Evolutionary conservation across 2,113 vertebrate genomes (phyloP), one percentile per base, ranked within the genome.

Genomic region (Struthio camelus): DNA sequence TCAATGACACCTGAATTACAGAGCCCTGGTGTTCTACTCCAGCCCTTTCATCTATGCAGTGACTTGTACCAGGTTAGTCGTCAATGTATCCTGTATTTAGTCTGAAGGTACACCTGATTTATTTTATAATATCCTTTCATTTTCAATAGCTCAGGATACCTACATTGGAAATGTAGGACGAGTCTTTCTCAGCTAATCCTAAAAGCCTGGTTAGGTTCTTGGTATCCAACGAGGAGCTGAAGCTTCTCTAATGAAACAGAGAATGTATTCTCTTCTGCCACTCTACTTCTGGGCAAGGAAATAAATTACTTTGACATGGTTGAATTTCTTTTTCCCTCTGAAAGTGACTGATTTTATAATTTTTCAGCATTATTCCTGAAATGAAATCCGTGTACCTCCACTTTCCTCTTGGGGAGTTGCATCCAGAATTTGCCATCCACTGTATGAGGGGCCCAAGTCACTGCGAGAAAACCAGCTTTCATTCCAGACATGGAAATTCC

Each of bases 401-500:
- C 99, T 99, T 73, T 94, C 96, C 94, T 99, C 99, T 76, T 99
- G 99, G 11, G 99, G 99, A 11, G 99, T 99, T n/a, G 99, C 98
- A 71, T 99, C 99, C 96, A 99, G 92, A 90, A 99, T 95, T 96
- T 99, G 99, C 99, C 99, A 99, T 77, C 99, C 99, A 19, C 91
- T 97, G 88, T 98, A 99, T 2, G 95, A 96, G n/a, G 97, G 15
- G 6, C 98, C 97, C 54, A 99, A 97, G 96, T 99, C 99, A 3
- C 93, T 88, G 51, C 99, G 98, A 22, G 61, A 97, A 96, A 99
- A 99, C 99, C 99, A 99, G 66, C 97, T 98, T 97, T 99, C 99
- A 14, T 99, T 98, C 99, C 99, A 99, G 90, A 99, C 99, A 10
- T 99, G 99, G 97, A 99, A 99, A 96, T 99, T 99, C 99, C 99